Conservation (phyloP, 1,140 invertebrate species). For the Hypothenemus hampei region DNA sequence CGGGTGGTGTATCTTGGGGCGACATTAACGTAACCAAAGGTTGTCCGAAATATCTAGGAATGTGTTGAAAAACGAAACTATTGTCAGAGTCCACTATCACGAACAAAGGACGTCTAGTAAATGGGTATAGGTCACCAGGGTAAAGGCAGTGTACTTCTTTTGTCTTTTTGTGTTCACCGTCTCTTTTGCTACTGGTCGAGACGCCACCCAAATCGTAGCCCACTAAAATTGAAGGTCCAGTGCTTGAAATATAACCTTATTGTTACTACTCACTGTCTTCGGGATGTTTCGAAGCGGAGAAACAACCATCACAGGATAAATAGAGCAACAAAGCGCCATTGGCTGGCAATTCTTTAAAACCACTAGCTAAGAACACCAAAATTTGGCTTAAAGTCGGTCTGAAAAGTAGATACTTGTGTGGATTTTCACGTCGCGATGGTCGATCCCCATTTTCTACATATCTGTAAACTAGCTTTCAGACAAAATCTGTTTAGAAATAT, state of each 20-base stretch:
- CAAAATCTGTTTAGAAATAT: background rate
- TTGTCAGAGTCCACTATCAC: constrained; percentile 94
- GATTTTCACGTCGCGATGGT: constrained; percentile 78
- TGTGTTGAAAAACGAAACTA: constrained; percentile 88
- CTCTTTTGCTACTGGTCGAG: constrained; percentile 77
- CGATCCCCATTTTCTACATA: constrained; percentile 67
- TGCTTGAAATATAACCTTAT: background rate
- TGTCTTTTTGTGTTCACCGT: constrained; percentile 57
- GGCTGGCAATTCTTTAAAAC: constrained; percentile 87
- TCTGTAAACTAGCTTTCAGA: constrained; percentile 36
- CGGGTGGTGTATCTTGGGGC: constrained; percentile 80
- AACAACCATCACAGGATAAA: constrained; percentile 89
- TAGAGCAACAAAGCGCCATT: constrained; percentile 90
- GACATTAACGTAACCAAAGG: constrained; percentile 94
- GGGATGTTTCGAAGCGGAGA: constrained; percentile 80
- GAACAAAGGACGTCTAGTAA: constrained; percentile 87
- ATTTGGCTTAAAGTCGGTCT: constrained; percentile 93
- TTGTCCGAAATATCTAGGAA: constrained; percentile 89
- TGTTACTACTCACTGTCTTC: constrained; percentile 73
- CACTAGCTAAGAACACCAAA: constrained; percentile 88
- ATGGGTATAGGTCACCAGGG: constrained; percentile 89
- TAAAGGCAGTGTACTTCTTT: constrained; percentile 87
- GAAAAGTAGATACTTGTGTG: constrained; percentile 94
- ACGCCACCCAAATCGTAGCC: constrained; percentile 92
- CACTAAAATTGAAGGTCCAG: constrained; percentile 51